Conservation (phyloP, 2,888 invertebrate genomes). For the Cryptus armator region DNA sequence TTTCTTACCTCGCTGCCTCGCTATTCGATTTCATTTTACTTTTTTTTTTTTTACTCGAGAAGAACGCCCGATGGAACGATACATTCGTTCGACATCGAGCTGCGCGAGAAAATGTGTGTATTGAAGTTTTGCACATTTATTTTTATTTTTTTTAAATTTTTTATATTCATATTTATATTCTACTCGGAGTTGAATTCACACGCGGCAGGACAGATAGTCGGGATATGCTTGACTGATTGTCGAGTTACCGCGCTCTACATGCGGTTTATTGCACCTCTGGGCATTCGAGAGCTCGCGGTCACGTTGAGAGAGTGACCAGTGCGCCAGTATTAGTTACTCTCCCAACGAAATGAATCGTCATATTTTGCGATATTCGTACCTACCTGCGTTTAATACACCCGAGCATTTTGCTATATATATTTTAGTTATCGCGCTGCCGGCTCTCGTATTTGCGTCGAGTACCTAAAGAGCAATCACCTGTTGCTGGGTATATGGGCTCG, state of each 20-base stretch:
- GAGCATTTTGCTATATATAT: background rate
- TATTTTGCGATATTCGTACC: background rate
- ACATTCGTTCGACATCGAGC: background rate
- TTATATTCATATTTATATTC: background rate
- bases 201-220: background rate
- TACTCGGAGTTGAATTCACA: background rate
- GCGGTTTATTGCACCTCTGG: background rate
- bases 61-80: background rate
- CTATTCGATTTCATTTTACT: no score
- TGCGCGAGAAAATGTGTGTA: background rate
- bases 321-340: background rate
- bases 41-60: background rate
- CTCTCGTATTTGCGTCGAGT: slow-evolving; percentile 41
- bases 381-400: background rate
- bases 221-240: background rate
- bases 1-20: background rate
- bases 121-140: background rate
- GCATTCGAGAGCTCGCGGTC: slow-evolving; percentile 8
- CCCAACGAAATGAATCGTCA: background rate
- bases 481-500: slow-evolving; percentile 23
- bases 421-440: slow-evolving; percentile 38
- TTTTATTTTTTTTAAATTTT: background rate
- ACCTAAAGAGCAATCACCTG: slow-evolving; percentile 55
- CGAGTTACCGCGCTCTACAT: background rate
- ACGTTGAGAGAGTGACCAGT: background rate